Evolutionary conservation across 2,113 vertebrate genomes (phyloP).

Genomic region (Cygnus atratus): DNA sequence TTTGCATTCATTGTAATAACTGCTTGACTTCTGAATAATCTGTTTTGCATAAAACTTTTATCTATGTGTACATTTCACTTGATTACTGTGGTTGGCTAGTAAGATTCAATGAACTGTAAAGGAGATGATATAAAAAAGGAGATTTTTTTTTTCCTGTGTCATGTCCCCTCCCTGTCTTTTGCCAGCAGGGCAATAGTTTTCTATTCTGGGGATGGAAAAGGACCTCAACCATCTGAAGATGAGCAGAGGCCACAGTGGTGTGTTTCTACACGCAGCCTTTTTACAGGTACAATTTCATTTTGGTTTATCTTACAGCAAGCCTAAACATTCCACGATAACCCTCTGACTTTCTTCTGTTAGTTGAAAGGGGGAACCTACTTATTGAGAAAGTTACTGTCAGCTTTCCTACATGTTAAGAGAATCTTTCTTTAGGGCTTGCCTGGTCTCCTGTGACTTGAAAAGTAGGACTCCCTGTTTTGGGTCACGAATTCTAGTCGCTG

Average conservation of each 20-base stretch:
- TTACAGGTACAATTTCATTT: conserved; percentile 20
- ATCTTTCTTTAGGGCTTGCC: neutral
- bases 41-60: neutral
- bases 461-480: neutral
- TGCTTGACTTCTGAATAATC: neutral
- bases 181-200: neutral
- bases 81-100: neutral
- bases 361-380: neutral
- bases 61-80: neutral
- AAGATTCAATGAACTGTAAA: neutral
- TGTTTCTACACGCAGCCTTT: neutral
- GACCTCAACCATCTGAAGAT: neutral
- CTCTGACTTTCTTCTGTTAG: neutral
- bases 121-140: neutral
- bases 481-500: neutral
- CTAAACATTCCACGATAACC: neutral
- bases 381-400: neutral
- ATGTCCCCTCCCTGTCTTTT: neutral
- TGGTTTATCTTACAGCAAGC: neutral
- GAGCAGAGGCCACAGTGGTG: neutral
- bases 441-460: neutral
- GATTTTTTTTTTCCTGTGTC: neutral
- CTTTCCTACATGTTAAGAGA: neutral
- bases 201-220: neutral
- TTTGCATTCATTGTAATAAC: neutral